Base-by-base conservation (phyloP, 2,888 invertebrate genomes). In the Callosobruchus maculatus region DNA sequence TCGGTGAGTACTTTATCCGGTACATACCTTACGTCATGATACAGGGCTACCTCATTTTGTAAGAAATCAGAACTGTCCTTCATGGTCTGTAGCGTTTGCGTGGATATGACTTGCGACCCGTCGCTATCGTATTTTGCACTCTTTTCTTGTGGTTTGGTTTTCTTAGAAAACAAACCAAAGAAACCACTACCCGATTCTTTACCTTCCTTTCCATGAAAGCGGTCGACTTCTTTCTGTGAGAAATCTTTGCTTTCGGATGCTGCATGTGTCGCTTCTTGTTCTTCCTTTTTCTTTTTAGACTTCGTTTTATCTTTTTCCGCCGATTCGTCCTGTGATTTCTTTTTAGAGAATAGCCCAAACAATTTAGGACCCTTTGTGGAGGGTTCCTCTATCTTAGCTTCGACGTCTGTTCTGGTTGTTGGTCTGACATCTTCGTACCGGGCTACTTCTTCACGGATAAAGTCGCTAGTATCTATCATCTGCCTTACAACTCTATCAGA, bases 121-220 rank as follows among this genome's bases (percentile, higher is more conserved):
- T 13, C 49, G 18, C 49, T 49, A 49, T 7, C 49, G 18, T 49
- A 18, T 49, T 13, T 70, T n/a, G 74, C 72, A 18, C 26, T 74
- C 74, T 75, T 76, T 74, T 78, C 80, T 76, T 75, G 76, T 75
- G 80, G 81, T 81, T 81, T 81, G 74, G 79, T 80, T 79, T 82
- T 82, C 80, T 82, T 83, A 75, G 80, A 78, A 78, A 81, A 80
- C 75, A 81, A 77, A 72, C 81, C 80, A 75, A 83, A 82, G 78
- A 82, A 80, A 74, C 81, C 49, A 49, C 49, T 13, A 49, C 49
- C 13, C 18, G 49, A 49, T 67, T 74, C 74, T 70, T 76, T 74
- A 13, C 9, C 4, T 67, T 74, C 74, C 70, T 76, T 74, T 9
- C 82, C 83, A 72, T 83, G 82, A 78, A 80, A 83, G 71, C 80